These are phyloP conservation scores for Lasioglossum leucozonium DNA, from an alignment of 2,888 invertebrate species.

Conservation along the genomic window DNA sequence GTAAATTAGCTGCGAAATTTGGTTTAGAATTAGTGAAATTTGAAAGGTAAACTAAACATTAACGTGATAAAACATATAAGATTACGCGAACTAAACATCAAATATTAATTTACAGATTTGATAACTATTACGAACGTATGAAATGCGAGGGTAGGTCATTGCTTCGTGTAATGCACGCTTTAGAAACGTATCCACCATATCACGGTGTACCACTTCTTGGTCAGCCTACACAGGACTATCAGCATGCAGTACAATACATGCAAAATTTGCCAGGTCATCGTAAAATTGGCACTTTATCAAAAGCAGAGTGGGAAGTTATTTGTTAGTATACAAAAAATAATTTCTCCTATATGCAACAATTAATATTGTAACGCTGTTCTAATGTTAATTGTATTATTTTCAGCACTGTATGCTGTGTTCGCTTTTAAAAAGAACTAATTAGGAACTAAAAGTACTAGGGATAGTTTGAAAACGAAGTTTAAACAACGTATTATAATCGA, in stretches of 20 bases:
- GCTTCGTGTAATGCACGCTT: constrained; percentile 91
- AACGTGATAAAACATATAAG: neutral
- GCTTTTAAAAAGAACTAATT: constrained; percentile 89
- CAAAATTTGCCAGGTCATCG: constrained; percentile 80
- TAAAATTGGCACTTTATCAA: constrained; percentile 92
- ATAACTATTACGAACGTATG: constrained; percentile 91
- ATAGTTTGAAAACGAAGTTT: constrained; percentile 26
- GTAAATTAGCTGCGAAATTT: constrained; percentile 90
- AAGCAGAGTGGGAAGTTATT: constrained; percentile 96
- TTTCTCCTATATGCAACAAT: constrained; percentile 25
- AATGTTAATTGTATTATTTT: constrained; percentile 44
- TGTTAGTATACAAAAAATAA: constrained; percentile 87
- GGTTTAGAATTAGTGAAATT: constrained; percentile 89
- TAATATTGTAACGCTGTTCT: constrained; percentile 28
- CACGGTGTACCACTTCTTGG: constrained; percentile 86
- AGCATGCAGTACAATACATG: constrained; percentile 89
- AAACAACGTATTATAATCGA: constrained; percentile 33
- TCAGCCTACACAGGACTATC: constrained; percentile 88
- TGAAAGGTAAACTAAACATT: constrained; percentile 84
- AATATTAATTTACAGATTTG: constrained; percentile 86
- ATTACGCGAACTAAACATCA: neutral
- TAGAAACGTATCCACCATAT: constrained; percentile 92
- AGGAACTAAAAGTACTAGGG: constrained; percentile 24
- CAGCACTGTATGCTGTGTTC: constrained; percentile 93
- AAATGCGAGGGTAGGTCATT: constrained; percentile 87